Conservation (phyloP, 1,140 invertebrate species). For the Drosophila pseudoananassae region DNA sequence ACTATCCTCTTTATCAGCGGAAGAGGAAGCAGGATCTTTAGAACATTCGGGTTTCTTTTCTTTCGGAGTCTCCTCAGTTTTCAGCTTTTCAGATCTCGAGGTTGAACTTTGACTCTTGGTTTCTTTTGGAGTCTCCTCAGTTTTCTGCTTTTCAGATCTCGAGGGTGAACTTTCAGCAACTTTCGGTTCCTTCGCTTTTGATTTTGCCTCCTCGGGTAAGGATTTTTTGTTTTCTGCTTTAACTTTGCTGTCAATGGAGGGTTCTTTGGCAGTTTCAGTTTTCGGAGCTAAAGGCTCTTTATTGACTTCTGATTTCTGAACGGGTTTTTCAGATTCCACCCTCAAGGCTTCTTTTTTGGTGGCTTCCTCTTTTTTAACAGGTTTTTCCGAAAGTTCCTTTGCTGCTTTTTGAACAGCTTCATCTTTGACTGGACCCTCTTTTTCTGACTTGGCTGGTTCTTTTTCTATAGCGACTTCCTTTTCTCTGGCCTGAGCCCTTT, state of each 20-base stretch:
- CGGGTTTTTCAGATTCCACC: background rate
- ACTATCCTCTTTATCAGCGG: background rate
- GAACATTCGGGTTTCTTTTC: background rate
- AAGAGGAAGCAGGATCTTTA: background rate
- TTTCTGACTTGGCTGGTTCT: background rate
- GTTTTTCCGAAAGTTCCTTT: background rate
- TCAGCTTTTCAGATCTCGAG: background rate
- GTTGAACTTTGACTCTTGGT: background rate
- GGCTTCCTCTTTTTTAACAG: background rate
- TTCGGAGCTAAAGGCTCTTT: background rate
- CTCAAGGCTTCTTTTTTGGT: too few relatives aligned
- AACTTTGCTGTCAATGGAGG: background rate
- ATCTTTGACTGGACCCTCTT: background rate
- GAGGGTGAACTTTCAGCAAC: background rate
- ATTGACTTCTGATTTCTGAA: background rate
- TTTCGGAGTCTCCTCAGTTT: background rate
- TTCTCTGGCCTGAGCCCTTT: constrained; percentile 42
- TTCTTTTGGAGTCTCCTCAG: background rate
- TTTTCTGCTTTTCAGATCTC: background rate
- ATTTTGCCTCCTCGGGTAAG: background rate
- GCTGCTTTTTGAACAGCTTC: background rate
- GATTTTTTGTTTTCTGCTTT: background rate
- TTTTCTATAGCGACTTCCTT: constrained; percentile 33
- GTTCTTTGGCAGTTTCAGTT: background rate
- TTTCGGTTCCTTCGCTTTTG: background rate